A percentile compares a stretch with the other conserved stretches of the same genome.
These are phyloP conservation scores for Synanthedon myopaeformis DNA, from an alignment of 2,888 invertebrate species.

Conservation along the genomic window DNA sequence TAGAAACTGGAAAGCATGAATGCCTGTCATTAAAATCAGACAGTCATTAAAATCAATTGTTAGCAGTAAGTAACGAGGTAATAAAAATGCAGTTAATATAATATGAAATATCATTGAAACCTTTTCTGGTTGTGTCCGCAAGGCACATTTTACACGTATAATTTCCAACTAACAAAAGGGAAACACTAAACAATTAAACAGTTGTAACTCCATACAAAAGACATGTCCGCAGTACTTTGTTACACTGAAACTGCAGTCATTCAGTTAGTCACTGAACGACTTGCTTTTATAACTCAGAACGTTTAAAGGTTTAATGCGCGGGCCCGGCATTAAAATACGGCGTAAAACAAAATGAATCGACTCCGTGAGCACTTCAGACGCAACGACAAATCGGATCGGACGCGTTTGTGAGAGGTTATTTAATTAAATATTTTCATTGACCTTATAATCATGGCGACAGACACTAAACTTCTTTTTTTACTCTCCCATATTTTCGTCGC, in stretches of 20 bases:
- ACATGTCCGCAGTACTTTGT: not conserved
- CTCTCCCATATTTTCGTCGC: too few relatives aligned
- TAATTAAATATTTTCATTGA: too few relatives aligned
- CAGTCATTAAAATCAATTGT: not conserved
- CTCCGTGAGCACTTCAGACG: not conserved
- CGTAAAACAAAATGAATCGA: slow-evolving; percentile 27
- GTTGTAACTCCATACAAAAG: not conserved
- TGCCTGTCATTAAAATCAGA: too few relatives aligned
- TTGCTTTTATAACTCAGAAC: slow-evolving; percentile 22
- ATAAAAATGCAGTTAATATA: not conserved
- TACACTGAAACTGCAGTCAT: slow-evolving; percentile 7
- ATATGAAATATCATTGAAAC: not conserved
- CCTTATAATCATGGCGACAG: too few relatives aligned
- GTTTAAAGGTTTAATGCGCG: slow-evolving; percentile 18
- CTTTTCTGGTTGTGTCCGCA: not conserved
- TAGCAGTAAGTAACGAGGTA: not conserved
- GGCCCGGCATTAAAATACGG: slow-evolving; percentile 23
- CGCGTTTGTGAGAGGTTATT: too few relatives aligned
- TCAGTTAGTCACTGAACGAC: slow-evolving; percentile 13
- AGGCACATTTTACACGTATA: not conserved
- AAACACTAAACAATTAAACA: not conserved
- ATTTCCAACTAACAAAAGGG: not conserved
- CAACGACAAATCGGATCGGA: not conserved
- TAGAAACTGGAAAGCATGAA: too few relatives aligned
- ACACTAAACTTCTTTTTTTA: too few relatives aligned